phyloP scores from a whole-genome alignment of 1,140 invertebrate genomes.

The Anoplophora glabripennis region DNA sequence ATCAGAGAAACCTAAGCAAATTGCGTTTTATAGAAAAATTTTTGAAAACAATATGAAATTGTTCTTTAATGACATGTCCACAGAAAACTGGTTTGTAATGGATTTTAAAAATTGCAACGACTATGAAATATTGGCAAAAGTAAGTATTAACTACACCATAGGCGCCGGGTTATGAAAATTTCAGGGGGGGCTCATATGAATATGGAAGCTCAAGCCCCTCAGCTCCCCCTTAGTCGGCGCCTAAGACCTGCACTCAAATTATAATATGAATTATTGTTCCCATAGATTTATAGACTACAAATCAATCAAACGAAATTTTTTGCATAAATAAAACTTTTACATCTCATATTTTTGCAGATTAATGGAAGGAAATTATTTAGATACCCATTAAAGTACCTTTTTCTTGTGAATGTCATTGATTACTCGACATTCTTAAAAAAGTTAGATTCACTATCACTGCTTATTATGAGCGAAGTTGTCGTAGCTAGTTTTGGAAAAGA shows the following conservation, averaged over 20 bases:
- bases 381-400: constrained; percentile 10
- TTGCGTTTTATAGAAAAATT: not conserved
- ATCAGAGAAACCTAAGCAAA: not conserved
- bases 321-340: no score
- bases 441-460: not conserved
- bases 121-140: no score
- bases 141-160: no score
- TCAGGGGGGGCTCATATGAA: no score
- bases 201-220: no score
- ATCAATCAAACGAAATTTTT: no score
- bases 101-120: constrained; percentile 4
- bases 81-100: constrained; percentile 2
- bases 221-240: no score
- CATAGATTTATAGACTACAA: no score
- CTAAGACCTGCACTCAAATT: no score
- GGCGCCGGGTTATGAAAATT: no score
- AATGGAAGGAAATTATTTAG: not conserved
- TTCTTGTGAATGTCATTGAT: not conserved
- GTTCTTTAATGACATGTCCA: not conserved
- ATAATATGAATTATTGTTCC: no score
- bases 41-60: not conserved
- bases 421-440: not conserved
- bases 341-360: not conserved
- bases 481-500: not conserved
- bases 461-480: constrained; percentile 9